phyloP scores from a whole-genome alignment of 2,797 vertebrate species.

The Darevskia mixta region DNA sequence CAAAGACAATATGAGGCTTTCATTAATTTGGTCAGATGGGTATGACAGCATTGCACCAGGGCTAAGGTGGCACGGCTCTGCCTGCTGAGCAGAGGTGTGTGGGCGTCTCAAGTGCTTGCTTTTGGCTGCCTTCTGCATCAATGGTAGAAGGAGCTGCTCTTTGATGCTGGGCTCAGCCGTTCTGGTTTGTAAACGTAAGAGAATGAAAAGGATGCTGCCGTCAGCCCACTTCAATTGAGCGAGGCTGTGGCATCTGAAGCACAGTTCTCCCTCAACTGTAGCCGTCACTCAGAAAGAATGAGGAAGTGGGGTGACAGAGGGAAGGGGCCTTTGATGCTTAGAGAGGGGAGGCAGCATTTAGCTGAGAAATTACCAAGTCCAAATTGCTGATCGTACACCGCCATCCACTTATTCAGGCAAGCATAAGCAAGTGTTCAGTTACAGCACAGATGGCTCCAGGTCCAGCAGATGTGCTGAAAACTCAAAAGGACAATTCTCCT shows the following conservation, averaged over 20 bases:
- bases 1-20: constrained; percentile 29
- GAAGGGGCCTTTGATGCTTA: constrained; percentile 64
- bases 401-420: constrained; percentile 70
- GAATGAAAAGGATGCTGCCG: constrained; percentile 70
- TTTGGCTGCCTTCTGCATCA: constrained; percentile 77
- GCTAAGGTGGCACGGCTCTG: constrained; percentile 11
- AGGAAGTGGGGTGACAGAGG: constrained; percentile 48
- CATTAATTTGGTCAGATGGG: constrained; percentile 50
- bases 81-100: constrained; percentile 29
- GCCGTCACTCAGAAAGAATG: constrained; percentile 67
- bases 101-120: constrained; percentile 62
- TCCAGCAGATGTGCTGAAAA: constrained; percentile 82
- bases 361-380: constrained; percentile 42
- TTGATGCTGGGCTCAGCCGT: constrained; percentile 72
- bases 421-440: constrained; percentile 86
- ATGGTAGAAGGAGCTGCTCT: constrained; percentile 75
- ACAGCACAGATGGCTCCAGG: constrained; percentile 83
- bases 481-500: constrained; percentile 70
- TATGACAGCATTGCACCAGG: constrained; percentile 54
- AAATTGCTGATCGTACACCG: constrained; percentile 62
- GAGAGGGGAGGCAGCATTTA: constrained; percentile 55
- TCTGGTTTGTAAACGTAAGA: constrained; percentile 75
- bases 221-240: constrained; percentile 74
- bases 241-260: constrained; percentile 64
- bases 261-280: constrained; percentile 53